phyloP scores from a whole-genome alignment of 2,888 invertebrate genomes.

The Sesamia inferens region DNA sequence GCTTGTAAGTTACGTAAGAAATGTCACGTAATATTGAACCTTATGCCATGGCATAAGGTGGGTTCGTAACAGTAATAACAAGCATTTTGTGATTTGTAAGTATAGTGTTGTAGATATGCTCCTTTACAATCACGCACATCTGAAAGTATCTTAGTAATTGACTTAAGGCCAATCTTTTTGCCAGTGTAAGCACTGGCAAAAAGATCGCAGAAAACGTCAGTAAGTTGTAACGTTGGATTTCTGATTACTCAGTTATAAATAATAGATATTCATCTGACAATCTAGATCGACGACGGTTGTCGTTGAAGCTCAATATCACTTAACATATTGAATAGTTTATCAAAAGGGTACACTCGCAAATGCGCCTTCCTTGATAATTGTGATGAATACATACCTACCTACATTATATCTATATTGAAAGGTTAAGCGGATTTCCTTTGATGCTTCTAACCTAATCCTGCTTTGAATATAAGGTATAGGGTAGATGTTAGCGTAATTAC shows the following conservation, averaged over 20 bases:
- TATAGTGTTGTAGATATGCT: no score
- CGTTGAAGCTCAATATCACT: background rate
- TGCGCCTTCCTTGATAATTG: slow-evolving; percentile 22
- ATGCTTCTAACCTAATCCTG: slow-evolving; percentile 14
- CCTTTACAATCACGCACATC: no score
- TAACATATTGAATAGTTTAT: slow-evolving; percentile 34
- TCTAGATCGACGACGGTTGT: background rate
- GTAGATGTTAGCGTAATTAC: background rate
- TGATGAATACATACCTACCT: slow-evolving; percentile 15
- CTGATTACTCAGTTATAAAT: no score
- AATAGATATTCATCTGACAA: background rate
- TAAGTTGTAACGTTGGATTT: background rate
- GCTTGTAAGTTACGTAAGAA: no score
- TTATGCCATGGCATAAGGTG: no score
- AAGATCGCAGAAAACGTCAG: no score
- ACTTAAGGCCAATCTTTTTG: background rate
- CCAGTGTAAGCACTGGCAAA: no score
- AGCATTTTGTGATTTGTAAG: no score
- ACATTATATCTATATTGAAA: background rate
- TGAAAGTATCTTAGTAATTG: no score
- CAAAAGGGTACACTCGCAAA: slow-evolving; percentile 28
- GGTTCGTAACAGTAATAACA: no score
- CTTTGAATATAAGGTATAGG: background rate
- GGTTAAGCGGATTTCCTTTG: slow-evolving; percentile 18
- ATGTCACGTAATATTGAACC: no score